phyloP scores from a whole-genome alignment of 2,113 vertebrate species.

The Rhabdornis inornatus region DNA sequence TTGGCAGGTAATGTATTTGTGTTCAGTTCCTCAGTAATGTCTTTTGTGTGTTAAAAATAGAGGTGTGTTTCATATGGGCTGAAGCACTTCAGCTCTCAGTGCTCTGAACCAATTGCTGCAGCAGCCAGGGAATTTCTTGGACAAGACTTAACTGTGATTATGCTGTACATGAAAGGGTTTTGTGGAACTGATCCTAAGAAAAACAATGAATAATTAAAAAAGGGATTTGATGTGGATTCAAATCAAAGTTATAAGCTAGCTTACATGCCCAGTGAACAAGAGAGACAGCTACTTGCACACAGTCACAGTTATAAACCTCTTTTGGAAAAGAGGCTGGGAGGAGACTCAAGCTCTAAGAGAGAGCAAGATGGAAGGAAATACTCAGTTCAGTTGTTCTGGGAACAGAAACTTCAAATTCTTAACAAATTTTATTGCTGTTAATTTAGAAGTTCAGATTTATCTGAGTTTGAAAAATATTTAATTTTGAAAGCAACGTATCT shows the following conservation, averaged over 20 bases:
- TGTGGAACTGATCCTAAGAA: constrained; percentile 2
- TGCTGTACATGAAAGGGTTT: neutral
- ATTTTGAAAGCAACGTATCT: neutral
- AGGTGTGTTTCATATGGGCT: neutral
- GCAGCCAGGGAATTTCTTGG: constrained; percentile 21
- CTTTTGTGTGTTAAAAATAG: neutral
- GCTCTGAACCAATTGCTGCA: neutral
- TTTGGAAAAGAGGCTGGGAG: neutral
- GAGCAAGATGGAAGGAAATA: neutral
- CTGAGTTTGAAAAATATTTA: neutral
- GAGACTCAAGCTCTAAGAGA: neutral
- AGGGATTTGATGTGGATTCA: neutral
- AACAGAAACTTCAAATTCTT: neutral
- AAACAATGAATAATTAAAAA: constrained; percentile 21
- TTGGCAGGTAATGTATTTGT: neutral
- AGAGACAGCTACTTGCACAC: neutral
- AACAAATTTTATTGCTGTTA: neutral
- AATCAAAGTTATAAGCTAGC: neutral
- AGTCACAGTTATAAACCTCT: neutral
- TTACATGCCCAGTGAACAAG: neutral
- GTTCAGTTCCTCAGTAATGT: neutral
- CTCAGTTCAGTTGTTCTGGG: neutral
- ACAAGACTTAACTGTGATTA: neutral
- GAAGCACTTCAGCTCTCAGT: neutral
- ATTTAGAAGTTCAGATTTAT: neutral